Base-by-base conservation (phyloP, 1,140 invertebrate species). In the Drosophila varians region DNA sequence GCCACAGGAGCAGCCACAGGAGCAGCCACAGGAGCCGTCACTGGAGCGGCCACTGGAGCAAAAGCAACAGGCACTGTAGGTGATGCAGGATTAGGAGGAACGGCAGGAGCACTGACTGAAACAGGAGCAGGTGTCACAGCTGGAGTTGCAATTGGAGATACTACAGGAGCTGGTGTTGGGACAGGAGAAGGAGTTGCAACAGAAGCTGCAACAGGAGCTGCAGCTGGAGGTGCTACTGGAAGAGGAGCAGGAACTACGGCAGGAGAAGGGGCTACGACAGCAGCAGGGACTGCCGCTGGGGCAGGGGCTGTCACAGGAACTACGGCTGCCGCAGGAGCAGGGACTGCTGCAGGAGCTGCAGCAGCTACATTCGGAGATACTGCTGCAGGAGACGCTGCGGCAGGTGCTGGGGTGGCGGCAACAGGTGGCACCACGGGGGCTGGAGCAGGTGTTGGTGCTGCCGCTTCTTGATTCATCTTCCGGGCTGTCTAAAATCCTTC, bases 381-480 rank as follows among this genome's bases (percentile, higher is more conserved):
- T 38, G 5, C 12, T 2, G 51, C 7, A 7, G 25, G 4, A 18
- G 11, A 14, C 1, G 14, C 47, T 8, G 8, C 2, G 7, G 36
- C 43, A 8, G 43, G 34, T n/a, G 34, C 25, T 38, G 28, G 3
- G 2, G 28, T 11, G 28, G 28, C 3, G 3, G 28, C 25, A 5
- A 18, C n/a, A n/a, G 12, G 23, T 8, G 47, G 1, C 21, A 40
- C 18, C 31, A 6, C 40, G 1, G 60, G 7, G 6, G 9, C 42
- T 26, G 43, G 12, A 31, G 5, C 62, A 48, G 62, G n/a, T 11
- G 12, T 9, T 23, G 61, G 43, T 19, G 14, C 34, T 3, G 64
- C n/a, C 19, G 11, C 55, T 16, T 16, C 26, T 48, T 21, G 34
- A 1, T 69, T 34, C 62, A 66, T 66, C 6, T 3, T 38, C 36